These are phyloP conservation scores for Cathartes aura DNA, from an alignment of 2,113 vertebrate genomes.

Conservation along the genomic window DNA sequence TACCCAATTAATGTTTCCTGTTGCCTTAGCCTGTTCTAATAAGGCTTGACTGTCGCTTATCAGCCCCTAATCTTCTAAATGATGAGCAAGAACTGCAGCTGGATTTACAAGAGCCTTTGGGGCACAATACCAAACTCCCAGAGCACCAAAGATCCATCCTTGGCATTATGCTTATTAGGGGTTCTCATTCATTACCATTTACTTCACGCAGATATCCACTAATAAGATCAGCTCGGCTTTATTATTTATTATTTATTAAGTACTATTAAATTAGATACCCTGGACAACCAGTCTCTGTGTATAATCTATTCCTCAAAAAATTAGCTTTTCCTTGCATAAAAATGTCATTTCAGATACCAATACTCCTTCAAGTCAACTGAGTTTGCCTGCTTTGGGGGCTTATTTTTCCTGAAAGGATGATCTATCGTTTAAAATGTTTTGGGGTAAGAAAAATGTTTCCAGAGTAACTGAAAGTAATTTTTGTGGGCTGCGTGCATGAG, in stretches of 20 bases:
- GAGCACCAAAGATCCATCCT: constrained; percentile 16
- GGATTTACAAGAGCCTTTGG: constrained; percentile 69
- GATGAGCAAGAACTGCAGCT: constrained; percentile 57
- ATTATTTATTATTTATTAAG: constrained; percentile 2
- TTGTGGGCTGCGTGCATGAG: background rate
- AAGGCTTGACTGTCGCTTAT: constrained; percentile 64
- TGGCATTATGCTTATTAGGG: constrained; percentile 47
- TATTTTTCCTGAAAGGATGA: background rate
- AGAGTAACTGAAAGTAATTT: background rate
- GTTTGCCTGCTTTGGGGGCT: background rate
- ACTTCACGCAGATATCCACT: background rate
- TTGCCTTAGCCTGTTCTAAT: constrained; percentile 63
- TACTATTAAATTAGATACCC: background rate
- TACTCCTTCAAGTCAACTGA: background rate
- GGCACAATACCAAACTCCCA: constrained; percentile 62
- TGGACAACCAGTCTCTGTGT: background rate
- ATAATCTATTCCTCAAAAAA: background rate
- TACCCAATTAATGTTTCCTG: constrained; percentile 66
- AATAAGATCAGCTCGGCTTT: constrained; percentile 3
- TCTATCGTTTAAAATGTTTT: background rate
- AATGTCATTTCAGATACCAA: background rate
- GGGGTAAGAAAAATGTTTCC: background rate
- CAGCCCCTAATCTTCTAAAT: constrained; percentile 66
- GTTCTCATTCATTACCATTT: constrained; percentile 46
- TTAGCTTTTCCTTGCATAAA: background rate